Base-by-base conservation (phyloP, 2,888 invertebrate species). In the Hypsopygia costalis region DNA sequence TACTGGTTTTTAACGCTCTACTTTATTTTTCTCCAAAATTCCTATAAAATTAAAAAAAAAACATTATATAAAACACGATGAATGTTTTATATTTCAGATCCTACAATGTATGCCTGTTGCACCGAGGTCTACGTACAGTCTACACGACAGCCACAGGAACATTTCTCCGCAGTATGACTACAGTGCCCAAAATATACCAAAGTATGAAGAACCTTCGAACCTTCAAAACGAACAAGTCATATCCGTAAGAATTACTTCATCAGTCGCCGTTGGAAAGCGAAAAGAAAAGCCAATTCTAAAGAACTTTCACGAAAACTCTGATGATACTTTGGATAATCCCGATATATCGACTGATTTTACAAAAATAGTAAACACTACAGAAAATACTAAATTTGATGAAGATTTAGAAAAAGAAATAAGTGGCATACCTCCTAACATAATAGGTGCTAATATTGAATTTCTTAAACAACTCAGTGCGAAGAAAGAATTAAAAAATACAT, bases 191-290 rank as follows among this genome's bases (percentile, higher is more conserved):
- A 62, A 56, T 43, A 51, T 55, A 63, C 58, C 69, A 60, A 70
- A 66, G 47, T 59, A 61, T 40, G 62, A 58, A 41, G 60, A 62
- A 41, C 44, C 51, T 45, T 40, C 58, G 10, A 55, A 57, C 16
- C 40, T 58, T 34, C 46, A 78, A 61, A 52, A 90, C 62, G 73
- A 90, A 73, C 70, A 82, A 69, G 80, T 88, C 16, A 88, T 88
- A 62, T 86, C 87, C 27, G 90, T 91, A 31, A 86, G 91, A 59
- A 91, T 91, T 41, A 91, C 91, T 4, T 91, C 91, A 6, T 90
- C 91, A 5, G 90, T 91, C 9, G 91, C 91, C 38, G 85, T 91
- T 3, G 91, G 89, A 1, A 85, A 91, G 40, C 86, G 90, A 5
- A 71, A 64, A 52, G 55, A 56, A 10, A 81, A 71, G 51, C 47